A percentile compares a stretch with the other conserved stretches of the same genome.
phyloP scores from a whole-genome alignment of 2,113 vertebrate genomes.

The Elephantulus edwardii region DNA sequence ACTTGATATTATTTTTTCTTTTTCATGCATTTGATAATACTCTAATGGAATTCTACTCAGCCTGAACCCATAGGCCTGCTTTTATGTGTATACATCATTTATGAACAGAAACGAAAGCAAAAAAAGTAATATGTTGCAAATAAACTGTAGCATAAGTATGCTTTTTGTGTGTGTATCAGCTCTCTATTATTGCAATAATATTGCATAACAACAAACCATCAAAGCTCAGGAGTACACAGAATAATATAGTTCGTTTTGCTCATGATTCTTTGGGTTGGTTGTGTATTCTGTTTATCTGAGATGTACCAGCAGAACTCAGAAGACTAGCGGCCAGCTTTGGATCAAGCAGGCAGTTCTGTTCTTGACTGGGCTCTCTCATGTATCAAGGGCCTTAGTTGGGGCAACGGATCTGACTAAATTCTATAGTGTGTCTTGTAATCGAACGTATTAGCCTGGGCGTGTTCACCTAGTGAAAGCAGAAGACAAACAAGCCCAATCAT shows the following conservation, averaged over 20 bases:
- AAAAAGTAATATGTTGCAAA: slow-evolving; percentile 15
- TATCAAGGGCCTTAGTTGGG: background rate
- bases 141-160: background rate
- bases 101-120: slow-evolving; percentile 48
- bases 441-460: background rate
- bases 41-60: slow-evolving; percentile 26
- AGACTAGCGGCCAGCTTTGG: background rate
- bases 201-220: background rate
- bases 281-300: background rate
- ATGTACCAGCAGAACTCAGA: background rate
- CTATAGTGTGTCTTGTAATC: background rate
- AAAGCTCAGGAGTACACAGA: slow-evolving; percentile 28
- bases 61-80: background rate
- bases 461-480: background rate
- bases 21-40: slow-evolving; percentile 39
- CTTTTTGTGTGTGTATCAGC: background rate
- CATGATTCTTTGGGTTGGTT: background rate
- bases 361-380: background rate
- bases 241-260: slow-evolving; percentile 17
- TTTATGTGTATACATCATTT: slow-evolving; percentile 37
- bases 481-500: background rate
- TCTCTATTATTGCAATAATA: background rate
- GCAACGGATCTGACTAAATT: background rate
- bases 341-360: background rate
- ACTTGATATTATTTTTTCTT: slow-evolving; percentile 1